Conservation (phyloP, 1,140 invertebrate species). For the Belonocnema kinseyi region DNA sequence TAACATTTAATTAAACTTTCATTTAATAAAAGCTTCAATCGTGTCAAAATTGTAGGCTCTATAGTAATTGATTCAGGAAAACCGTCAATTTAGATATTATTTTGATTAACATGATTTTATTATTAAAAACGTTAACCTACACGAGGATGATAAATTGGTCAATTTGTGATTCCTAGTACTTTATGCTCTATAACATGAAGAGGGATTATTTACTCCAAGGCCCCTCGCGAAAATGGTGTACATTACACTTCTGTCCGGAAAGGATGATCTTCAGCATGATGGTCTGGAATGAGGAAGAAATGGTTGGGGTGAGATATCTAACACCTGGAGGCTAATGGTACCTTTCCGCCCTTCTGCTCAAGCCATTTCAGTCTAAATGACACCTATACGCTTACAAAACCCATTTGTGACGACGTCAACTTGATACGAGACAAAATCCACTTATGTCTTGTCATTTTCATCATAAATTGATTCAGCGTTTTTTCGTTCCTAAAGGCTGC, state of each 20-base stretch:
- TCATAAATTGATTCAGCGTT: constrained; percentile 10
- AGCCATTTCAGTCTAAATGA: constrained; percentile 43
- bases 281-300: constrained; percentile 47
- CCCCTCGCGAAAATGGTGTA: constrained; percentile 23
- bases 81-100: no score
- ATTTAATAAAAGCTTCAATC: no score
- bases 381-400: constrained; percentile 39
- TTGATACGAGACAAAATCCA: constrained; percentile 19
- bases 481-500: not conserved
- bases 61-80: no score
- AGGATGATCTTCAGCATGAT: constrained; percentile 58
- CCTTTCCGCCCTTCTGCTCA: constrained; percentile 30
- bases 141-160: not conserved
- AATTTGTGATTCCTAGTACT: not conserved
- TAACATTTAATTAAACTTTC: no score
- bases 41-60: no score
- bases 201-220: constrained; percentile 50
- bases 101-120: no score
- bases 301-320: constrained; percentile 57
- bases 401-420: constrained; percentile 53
- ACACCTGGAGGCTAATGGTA: constrained; percentile 66
- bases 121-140: no score
- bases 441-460: constrained; percentile 3
- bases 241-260: constrained; percentile 44
- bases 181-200: constrained; percentile 40